Percentiles rank a stretch among this genome's conserved stretches.
Evolutionary conservation across 2,888 invertebrate species (phyloP).

Genomic region (Lepidocyrtoides sp.): DNA sequence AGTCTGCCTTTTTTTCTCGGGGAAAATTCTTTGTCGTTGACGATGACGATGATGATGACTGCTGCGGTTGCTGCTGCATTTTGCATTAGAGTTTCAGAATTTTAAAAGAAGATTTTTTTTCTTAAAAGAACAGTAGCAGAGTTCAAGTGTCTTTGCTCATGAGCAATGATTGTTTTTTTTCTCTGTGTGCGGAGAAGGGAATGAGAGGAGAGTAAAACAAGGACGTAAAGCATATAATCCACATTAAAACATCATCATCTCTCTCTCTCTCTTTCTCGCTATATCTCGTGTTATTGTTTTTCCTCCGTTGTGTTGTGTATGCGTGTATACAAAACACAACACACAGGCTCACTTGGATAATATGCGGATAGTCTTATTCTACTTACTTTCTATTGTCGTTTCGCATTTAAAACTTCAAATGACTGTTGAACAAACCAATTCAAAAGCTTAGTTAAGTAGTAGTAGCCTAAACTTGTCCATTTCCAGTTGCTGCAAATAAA

Average conservation of each 20-base stretch:
- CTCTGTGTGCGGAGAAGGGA: not conserved
- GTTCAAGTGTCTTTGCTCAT: slow-evolving; percentile 74
- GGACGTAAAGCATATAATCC: slow-evolving; percentile 52
- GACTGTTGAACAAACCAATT: slow-evolving; percentile 7
- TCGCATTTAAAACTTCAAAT: not conserved
- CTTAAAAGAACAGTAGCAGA: slow-evolving; percentile 65
- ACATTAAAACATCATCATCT: slow-evolving; percentile 69
- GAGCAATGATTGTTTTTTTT: slow-evolving; percentile 67
- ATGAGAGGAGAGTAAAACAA: slow-evolving; percentile 8
- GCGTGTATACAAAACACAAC: not conserved
- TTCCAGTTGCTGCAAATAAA: slow-evolving; percentile 51
- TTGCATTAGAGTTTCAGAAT: slow-evolving; percentile 14
- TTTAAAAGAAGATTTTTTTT: not conserved
- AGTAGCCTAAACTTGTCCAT: not conserved
- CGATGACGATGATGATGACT: too few relatives aligned
- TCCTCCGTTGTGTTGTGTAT: slow-evolving; percentile 40
- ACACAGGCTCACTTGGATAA: too few relatives aligned
- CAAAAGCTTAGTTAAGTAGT: not conserved
- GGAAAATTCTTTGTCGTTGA: slow-evolving; percentile 58
- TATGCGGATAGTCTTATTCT: too few relatives aligned
- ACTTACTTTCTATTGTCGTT: slow-evolving; percentile 4
- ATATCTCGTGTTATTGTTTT: too few relatives aligned
- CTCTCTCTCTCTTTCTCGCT: slow-evolving; percentile 42
- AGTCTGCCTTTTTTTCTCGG: slow-evolving; percentile 50
- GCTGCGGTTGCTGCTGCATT: slow-evolving; percentile 8